Percentiles rank a stretch among this genome's conserved stretches.
phyloP scores from a whole-genome alignment of 1,140 invertebrate species.

The Trichonephila clavipes region DNA sequence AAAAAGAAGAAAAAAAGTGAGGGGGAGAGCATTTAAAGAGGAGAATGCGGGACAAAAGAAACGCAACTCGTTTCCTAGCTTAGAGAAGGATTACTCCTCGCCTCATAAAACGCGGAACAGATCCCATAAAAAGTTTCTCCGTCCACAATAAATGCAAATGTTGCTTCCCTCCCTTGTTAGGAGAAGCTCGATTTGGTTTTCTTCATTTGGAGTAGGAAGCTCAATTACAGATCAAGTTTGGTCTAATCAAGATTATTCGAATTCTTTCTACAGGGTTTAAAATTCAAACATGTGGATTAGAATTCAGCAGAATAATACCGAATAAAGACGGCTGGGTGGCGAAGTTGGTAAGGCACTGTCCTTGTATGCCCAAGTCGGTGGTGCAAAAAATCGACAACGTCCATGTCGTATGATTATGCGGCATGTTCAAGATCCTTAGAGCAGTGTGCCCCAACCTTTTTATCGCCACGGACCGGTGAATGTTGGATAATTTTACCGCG shows the following conservation, averaged over 20 bases:
- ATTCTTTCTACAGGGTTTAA: too few relatives aligned
- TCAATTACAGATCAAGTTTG: not conserved
- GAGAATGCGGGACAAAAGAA: conserved; percentile 43
- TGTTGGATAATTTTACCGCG: too few relatives aligned
- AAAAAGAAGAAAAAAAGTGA: not conserved
- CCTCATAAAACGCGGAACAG: conserved; percentile 58
- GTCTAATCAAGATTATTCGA: not conserved
- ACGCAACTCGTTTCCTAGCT: conserved; percentile 52
- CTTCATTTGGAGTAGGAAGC: not conserved
- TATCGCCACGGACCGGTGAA: too few relatives aligned
- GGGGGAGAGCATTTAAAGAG: not conserved
- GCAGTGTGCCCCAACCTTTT: too few relatives aligned
- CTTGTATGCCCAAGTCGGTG: too few relatives aligned
- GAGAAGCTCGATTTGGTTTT: not conserved
- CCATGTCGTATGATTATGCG: too few relatives aligned
- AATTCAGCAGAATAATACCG: too few relatives aligned
- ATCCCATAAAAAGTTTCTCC: conserved; percentile 65
- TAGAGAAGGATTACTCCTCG: conserved; percentile 28
- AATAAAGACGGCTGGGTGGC: too few relatives aligned
- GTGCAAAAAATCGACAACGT: too few relatives aligned
- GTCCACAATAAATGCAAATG: conserved; percentile 67
- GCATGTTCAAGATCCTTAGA: too few relatives aligned
- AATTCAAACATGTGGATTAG: too few relatives aligned
- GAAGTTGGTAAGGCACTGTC: too few relatives aligned
- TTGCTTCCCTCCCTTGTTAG: not conserved